Evolutionary conservation across 2,888 invertebrate genomes (phyloP).

Genomic region (Nemurella pictetii): DNA sequence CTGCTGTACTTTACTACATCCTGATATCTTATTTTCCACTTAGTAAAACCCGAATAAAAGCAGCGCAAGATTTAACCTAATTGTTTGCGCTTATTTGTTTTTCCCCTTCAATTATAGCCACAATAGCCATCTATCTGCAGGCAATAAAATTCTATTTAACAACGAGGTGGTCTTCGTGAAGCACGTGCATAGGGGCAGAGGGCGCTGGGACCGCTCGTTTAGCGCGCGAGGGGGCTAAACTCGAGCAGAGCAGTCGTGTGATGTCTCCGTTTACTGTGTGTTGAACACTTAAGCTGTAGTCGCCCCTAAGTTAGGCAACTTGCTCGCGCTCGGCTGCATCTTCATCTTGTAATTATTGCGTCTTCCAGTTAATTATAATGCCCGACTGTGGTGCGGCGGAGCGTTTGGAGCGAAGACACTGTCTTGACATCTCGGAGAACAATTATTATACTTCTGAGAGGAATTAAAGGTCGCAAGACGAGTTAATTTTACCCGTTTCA

Average conservation of each 20-base stretch:
- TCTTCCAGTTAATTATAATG: constrained; percentile 5
- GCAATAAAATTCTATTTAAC: no score
- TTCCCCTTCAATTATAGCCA: no score
- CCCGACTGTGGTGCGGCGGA: neutral
- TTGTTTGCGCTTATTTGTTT: no score
- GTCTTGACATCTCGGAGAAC: neutral
- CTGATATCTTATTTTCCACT: no score
- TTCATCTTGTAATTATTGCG: constrained; percentile 1
- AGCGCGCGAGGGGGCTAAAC: no score
- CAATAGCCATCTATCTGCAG: no score
- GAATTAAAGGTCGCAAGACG: neutral
- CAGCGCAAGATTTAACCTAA: no score
- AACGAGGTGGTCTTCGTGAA: no score
- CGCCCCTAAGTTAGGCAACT: neutral
- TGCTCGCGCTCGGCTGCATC: neutral
- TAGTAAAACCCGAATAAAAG: no score
- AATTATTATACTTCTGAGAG: neutral
- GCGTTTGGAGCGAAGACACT: neutral
- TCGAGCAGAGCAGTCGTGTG: neutral
- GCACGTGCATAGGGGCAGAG: no score
- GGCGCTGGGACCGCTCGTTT: no score
- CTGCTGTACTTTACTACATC: no score
- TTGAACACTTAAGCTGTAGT: neutral
- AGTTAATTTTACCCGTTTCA: neutral
- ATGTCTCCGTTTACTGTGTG: neutral